A percentile compares a stretch with the other conserved stretches of the same genome.
These are phyloP conservation scores for Pterocles orientalis DNA, from an alignment of 2,113 vertebrate genomes.

Conservation along the genomic window DNA sequence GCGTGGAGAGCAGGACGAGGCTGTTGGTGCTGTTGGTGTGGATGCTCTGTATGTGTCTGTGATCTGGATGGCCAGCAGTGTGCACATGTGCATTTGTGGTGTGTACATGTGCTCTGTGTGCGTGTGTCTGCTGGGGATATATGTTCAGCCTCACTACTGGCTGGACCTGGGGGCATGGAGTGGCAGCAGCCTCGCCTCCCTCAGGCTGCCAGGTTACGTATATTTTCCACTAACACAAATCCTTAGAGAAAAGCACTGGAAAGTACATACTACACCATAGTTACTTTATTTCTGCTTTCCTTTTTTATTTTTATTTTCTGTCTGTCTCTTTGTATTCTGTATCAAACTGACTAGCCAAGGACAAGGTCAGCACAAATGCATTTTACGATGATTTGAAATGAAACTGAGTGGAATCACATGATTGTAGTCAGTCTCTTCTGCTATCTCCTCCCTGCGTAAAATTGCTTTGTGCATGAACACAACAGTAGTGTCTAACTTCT, in stretches of 20 bases:
- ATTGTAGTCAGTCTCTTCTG: background rate
- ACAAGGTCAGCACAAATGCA: background rate
- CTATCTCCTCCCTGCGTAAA: background rate
- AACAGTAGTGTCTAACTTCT: background rate
- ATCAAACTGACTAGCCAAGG: background rate
- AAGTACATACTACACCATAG: background rate
- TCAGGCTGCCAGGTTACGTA: background rate
- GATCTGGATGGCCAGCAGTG: background rate
- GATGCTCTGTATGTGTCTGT: background rate
- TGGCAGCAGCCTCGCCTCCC: background rate
- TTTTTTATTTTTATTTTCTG: background rate
- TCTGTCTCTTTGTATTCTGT: background rate
- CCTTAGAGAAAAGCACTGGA: background rate
- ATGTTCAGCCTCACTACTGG: background rate
- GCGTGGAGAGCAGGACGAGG: background rate
- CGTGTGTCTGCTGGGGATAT: background rate
- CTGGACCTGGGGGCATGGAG: background rate
- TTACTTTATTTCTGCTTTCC: background rate
- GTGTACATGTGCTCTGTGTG: background rate
- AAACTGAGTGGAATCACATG: background rate
- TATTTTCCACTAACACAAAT: slow-evolving; percentile 1
- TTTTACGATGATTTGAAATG: slow-evolving; percentile 25
- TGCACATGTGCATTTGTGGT: background rate
- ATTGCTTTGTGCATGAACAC: slow-evolving; percentile 20
- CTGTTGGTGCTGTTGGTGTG: background rate